Evolutionary conservation across 2,797 vertebrate genomes (phyloP).

Genomic region (Caiman crocodilus): DNA sequence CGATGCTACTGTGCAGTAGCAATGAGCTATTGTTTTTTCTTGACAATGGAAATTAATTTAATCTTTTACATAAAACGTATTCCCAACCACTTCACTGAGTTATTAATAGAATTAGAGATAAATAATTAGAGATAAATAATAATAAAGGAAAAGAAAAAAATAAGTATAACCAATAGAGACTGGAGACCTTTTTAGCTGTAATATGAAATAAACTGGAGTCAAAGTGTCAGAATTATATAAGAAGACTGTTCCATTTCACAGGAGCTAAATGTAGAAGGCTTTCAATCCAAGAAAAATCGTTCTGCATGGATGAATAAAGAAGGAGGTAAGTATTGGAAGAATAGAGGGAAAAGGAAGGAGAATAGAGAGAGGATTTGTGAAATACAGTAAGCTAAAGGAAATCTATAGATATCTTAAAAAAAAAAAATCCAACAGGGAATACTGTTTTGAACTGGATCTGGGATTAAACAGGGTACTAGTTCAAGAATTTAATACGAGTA

Average conservation of each 20-base stretch:
- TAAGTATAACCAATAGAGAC: background rate
- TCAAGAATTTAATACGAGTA: background rate
- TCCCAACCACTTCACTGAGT: background rate
- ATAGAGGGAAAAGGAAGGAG: background rate
- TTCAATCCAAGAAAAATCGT: background rate
- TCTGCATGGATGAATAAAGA: background rate
- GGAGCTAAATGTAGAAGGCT: background rate
- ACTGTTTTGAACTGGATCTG: background rate
- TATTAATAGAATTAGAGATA: background rate
- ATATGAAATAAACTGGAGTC: conserved; percentile 16
- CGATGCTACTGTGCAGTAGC: no score
- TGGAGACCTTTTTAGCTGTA: background rate
- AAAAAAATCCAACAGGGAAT: background rate
- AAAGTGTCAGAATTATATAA: background rate
- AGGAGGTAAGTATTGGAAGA: background rate
- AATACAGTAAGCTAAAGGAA: background rate
- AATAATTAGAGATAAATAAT: background rate
- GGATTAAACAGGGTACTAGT: background rate
- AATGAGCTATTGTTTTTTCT: background rate
- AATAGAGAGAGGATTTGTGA: background rate
- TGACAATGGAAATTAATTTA: background rate
- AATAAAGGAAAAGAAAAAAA: background rate
- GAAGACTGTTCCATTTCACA: background rate
- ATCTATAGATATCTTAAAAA: background rate
- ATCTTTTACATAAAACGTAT: background rate